These are phyloP conservation scores for Nematolebias whitei DNA, from an alignment of 2,113 vertebrate genomes.

Conservation along the genomic window DNA sequence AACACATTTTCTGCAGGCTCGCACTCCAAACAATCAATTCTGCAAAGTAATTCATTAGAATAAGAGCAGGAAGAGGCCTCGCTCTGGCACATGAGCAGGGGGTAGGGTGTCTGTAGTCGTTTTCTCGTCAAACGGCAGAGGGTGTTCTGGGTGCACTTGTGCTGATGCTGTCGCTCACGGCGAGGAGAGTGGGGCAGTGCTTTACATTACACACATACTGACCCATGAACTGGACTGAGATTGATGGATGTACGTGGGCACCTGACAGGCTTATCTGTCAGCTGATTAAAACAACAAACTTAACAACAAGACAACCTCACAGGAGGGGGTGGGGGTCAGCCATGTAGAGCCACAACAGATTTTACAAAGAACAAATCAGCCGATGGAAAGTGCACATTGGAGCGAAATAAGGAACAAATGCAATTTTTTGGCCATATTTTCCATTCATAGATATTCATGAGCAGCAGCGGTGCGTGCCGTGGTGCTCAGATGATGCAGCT, in stretches of 20 bases:
- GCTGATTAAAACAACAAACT: constrained; percentile 40
- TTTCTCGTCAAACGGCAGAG: constrained; percentile 31
- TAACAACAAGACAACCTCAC: constrained; percentile 23
- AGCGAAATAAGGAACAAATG: constrained; percentile 27
- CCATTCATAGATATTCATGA: constrained; percentile 49
- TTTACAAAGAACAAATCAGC: constrained; percentile 37
- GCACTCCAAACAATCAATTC: constrained; percentile 79
- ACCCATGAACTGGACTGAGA: constrained; percentile 9
- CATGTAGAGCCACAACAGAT: constrained; percentile 20
- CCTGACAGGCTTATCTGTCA: constrained; percentile 15
- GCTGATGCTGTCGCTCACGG: constrained; percentile 11
- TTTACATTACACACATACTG: constrained; percentile 16
- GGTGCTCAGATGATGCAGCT: constrained; percentile 19
- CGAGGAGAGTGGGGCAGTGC: neutral
- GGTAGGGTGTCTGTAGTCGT: constrained; percentile 55
- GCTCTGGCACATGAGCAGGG: constrained; percentile 38
- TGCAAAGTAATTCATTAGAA: constrained; percentile 75
- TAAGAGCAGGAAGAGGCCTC: constrained; percentile 60
- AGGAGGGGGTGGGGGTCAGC: neutral
- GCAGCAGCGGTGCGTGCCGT: neutral
- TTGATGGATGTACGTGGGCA: constrained; percentile 20
- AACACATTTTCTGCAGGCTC: constrained; percentile 73
- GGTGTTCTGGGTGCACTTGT: constrained; percentile 8
- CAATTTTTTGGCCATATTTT: neutral
- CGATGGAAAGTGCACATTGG: constrained; percentile 22